phyloP scores from a whole-genome alignment of 2,113 vertebrate species.

The human region GRCh38 chr5:33081001-33081500 shows the following conservation, averaged over 20 bases:
- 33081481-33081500: slow-evolving; percentile 23
- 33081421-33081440: not conserved
- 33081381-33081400: not conserved
- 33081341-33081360: not conserved
- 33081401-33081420: not conserved
- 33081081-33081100: not conserved
- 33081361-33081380: not conserved
- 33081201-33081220: not conserved
- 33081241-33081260: not conserved
- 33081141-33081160: not conserved
- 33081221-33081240: not conserved
- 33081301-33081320: not conserved
- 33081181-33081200: not conserved
- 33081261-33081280: not conserved
- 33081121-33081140: not conserved
- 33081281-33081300: not conserved
- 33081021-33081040: not conserved
- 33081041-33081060: not conserved
- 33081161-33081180: not conserved
- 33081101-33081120: not conserved
- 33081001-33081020: not conserved
- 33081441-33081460: not conserved
- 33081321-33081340: not conserved
- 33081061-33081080: not conserved
- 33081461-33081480: slow-evolving; percentile 44